Percentiles rank a stretch among this genome's conserved stretches.
Conservation (phyloP, 2,797 vertebrate species). For the Psittacula derbiana region DNA sequence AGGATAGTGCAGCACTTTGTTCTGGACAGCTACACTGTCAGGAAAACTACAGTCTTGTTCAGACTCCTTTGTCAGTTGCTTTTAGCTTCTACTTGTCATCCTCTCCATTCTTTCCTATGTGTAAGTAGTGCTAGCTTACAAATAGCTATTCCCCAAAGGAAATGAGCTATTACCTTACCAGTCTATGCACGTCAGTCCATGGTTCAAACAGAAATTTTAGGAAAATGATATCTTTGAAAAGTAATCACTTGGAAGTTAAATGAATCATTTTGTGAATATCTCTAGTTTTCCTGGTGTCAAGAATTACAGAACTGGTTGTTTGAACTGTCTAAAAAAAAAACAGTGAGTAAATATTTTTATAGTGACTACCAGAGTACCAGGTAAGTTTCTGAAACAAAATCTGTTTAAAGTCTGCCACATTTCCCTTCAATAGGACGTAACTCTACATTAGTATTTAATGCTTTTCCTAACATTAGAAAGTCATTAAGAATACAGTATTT, state of each 20-base stretch:
- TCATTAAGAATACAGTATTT: neutral
- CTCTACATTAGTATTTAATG: neutral
- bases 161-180: neutral
- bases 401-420: neutral
- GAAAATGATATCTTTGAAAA: neutral
- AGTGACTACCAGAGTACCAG: neutral
- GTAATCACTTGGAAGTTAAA: neutral
- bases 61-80: slow-evolving; percentile 12
- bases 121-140: neutral
- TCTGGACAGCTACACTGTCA: slow-evolving; percentile 3
- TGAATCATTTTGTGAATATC: neutral
- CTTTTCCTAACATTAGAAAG: neutral
- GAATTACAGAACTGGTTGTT: neutral
- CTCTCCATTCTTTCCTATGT: neutral
- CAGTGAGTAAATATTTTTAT: neutral
- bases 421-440: neutral
- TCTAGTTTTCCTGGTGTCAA: neutral
- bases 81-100: neutral
- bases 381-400: neutral
- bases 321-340: neutral
- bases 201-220: neutral
- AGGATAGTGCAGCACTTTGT: slow-evolving; percentile 32
- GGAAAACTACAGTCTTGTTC: slow-evolving; percentile 23
- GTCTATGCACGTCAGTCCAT: neutral
- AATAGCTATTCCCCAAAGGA: neutral